A percentile compares a stretch with the other conserved stretches of the same genome.
phyloP scores from a whole-genome alignment of 2,797 vertebrate genomes.

The Pseudotriccus pelzelni region DNA sequence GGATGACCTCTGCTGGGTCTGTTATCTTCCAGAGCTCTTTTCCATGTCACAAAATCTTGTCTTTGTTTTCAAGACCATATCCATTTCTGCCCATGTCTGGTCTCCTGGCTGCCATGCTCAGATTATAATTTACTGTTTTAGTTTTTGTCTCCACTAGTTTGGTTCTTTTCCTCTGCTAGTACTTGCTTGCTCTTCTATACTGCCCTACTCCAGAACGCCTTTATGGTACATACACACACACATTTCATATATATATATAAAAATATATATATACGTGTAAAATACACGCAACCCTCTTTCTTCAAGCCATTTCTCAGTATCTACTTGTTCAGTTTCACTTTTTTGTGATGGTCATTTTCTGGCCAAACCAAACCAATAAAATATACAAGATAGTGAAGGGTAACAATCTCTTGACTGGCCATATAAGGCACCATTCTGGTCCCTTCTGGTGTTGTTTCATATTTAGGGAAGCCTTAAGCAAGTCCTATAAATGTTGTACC shows the following conservation, averaged over 20 bases:
- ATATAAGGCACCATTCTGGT: neutral
- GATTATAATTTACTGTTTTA: neutral
- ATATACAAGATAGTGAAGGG: neutral
- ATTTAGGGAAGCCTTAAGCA: neutral
- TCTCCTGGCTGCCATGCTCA: neutral
- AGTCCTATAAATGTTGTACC: neutral
- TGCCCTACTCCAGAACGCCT: neutral
- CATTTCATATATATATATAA: too few relatives aligned
- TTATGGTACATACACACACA: neutral
- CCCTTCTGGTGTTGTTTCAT: neutral
- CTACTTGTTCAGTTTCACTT: neutral
- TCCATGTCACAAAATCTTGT: neutral
- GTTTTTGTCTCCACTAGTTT: neutral
- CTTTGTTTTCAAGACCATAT: neutral
- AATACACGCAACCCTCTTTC: neutral
- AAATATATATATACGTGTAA: fast-evolving
- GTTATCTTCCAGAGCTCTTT: neutral
- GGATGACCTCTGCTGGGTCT: neutral
- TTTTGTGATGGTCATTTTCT: neutral
- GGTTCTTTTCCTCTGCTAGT: neutral
- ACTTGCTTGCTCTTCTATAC: neutral
- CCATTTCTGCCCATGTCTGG: neutral
- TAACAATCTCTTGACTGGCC: neutral
- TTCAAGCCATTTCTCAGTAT: neutral
- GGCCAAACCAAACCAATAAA: neutral